Percentiles rank a stretch among this genome's conserved stretches.
These are phyloP conservation scores for Aphelinus atriplicis DNA, from an alignment of 1,140 invertebrate species.

Conservation along the genomic window DNA sequence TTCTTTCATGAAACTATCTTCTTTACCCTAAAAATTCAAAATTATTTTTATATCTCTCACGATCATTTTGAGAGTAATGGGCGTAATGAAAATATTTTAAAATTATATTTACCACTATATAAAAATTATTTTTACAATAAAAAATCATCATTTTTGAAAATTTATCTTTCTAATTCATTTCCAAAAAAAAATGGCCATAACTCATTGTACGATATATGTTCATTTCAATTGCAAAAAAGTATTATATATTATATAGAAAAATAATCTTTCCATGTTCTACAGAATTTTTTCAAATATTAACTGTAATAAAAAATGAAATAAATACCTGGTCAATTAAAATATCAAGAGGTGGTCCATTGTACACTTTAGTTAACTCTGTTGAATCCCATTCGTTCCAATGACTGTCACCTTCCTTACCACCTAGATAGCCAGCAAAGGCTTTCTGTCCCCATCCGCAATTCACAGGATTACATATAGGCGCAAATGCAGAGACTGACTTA, in stretches of 20 bases:
- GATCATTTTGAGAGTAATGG: too few species aligned
- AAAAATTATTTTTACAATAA: too few species aligned
- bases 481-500: constrained; percentile 93
- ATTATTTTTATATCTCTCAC: not conserved
- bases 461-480: constrained; percentile 92
- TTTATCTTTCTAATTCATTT: too few species aligned
- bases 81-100: constrained; percentile 1
- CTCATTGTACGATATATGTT: too few species aligned
- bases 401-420: constrained; percentile 69
- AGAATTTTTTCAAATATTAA: constrained; percentile 23
- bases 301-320: constrained; percentile 24
- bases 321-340: constrained; percentile 92
- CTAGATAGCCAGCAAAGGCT: constrained; percentile 89
- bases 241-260: too few species aligned
- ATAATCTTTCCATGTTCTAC: not conserved
- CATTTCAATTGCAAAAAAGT: too few species aligned
- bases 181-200: too few species aligned
- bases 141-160: too few species aligned
- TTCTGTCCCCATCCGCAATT: constrained; percentile 89
- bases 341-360: constrained; percentile 84
- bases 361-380: constrained; percentile 82
- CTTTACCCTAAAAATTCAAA: constrained; percentile 73
- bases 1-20: constrained; percentile 83
- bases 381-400: constrained; percentile 92
- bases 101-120: constrained; percentile 17